Evolutionary conservation across 2,113 vertebrate species (phyloP), one percentile per base, ranked within the genome.

Genomic region (Menidia beryllina): DNA sequence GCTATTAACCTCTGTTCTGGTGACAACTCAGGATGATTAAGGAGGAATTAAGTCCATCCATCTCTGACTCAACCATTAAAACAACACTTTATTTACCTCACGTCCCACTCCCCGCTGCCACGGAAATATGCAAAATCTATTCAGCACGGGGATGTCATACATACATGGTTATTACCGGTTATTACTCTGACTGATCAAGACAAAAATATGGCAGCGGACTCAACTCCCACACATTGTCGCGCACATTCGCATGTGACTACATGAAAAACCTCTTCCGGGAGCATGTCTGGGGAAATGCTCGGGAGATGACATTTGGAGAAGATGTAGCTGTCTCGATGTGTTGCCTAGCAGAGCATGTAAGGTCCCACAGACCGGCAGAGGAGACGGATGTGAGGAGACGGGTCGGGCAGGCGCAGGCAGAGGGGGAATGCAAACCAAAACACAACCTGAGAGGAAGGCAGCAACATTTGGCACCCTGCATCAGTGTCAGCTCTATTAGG

Each of bases 231-330:
- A 4, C n/a, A 20, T 25, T 27, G 64, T 34, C 5, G 58, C 58
- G 7, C 69, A 58, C 67, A 59, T 17, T 60, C 59, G 68, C 71
- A 58, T 70, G 72, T 72, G 82, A 72, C 72, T 66, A 86, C 88
- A 86, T 65, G 73, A 67, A 83, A 86, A 89, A 67, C 43, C 86
- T 83, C 60, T 86, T 66, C 63, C 12, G 2, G 50, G 43, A 64
- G 63, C 25, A 57, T 30, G 73, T 81, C 85, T 53, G 66, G 86
- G 86, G 85, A 77, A 58, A 52, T 49, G 67, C 61, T 62, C 43
- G 81, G 60, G 82, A 79, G 84, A 68, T 84, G 88, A 79, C 85
- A 84, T 89, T 86, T 82, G 75, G 73, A 67, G 88, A 65, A 57
- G 76, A 86, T 84, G 84, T 75, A 82, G 82, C 74, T 70, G 71